A percentile compares a stretch with the other conserved stretches of the same genome.
These are phyloP conservation scores for Thumatha senex DNA, from an alignment of 2,888 invertebrate genomes.

Conservation along the genomic window DNA sequence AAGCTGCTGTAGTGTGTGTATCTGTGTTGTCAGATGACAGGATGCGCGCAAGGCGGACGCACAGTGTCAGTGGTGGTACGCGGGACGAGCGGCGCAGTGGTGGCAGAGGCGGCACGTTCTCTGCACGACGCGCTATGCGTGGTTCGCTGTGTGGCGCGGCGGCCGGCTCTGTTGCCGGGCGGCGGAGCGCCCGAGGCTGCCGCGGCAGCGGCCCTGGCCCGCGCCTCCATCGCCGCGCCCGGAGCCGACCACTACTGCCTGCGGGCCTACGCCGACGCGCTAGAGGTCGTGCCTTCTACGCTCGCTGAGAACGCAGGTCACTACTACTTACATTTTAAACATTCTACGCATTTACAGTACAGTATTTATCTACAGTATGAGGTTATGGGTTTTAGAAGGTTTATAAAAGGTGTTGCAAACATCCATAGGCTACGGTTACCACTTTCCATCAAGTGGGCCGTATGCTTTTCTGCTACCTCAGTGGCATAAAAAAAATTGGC, in stretches of 20 bases:
- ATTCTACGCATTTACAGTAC: too few species aligned
- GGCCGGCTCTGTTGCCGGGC: conserved; percentile 95
- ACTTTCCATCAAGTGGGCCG: too few species aligned
- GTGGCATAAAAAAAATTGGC: too few species aligned
- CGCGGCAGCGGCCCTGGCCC: conserved; percentile 92
- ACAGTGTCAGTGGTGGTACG: conserved; percentile 97
- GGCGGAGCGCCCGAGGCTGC: conserved; percentile 99
- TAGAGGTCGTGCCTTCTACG: conserved; percentile 88
- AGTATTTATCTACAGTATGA: too few species aligned
- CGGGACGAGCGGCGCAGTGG: conserved; percentile 92
- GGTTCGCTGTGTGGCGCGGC: conserved; percentile 97
- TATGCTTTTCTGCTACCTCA: too few species aligned
- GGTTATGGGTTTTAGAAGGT: too few species aligned
- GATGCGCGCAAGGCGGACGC: conserved; percentile 92
- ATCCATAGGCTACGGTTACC: too few species aligned
- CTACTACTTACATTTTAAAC: background rate
- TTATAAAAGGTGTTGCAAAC: too few species aligned
- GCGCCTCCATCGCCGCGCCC: conserved; percentile 91
- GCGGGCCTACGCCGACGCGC: conserved; percentile 96
- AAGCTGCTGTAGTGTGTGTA: too few species aligned
- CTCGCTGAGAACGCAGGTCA: conserved; percentile 77
- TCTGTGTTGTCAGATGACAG: conserved; percentile 88
- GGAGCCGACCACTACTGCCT: conserved; percentile 98
- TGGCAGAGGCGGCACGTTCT: conserved; percentile 95
- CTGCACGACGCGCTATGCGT: conserved; percentile 96